Conservation (phyloP, 2,113 vertebrate genomes). For the Ciconia maguari region DNA sequence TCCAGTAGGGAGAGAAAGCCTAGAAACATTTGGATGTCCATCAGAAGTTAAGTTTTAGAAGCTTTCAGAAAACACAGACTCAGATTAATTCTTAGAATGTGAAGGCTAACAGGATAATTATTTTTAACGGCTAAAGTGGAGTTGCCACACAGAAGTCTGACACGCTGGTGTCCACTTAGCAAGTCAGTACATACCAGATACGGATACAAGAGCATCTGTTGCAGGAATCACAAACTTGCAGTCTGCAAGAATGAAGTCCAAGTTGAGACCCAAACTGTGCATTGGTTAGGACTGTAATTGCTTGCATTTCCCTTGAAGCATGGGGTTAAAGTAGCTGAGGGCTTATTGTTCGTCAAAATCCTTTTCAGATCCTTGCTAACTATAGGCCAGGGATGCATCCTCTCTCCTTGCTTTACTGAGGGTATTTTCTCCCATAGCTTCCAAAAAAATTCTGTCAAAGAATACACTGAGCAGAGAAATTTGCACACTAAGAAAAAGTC, state of each 20-base stretch:
- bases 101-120: background rate
- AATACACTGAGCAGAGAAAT: background rate
- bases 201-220: background rate
- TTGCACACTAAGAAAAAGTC: background rate
- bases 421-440: background rate
- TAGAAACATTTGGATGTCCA: background rate
- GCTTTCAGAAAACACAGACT: background rate
- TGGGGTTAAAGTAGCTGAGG: background rate
- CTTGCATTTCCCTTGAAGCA: background rate
- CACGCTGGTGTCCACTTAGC: background rate
- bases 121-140: background rate
- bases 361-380: background rate
- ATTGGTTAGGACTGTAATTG: background rate
- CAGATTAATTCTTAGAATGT: background rate
- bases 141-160: background rate
- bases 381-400: background rate
- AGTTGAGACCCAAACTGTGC: background rate
- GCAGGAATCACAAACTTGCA: background rate
- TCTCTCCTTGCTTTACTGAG: background rate
- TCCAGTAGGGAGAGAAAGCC: background rate
- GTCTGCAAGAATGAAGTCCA: background rate
- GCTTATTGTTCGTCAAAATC: background rate
- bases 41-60: background rate
- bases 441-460: background rate
- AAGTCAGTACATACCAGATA: background rate